phyloP scores from a whole-genome alignment of 2,888 invertebrate genomes.

The Lasius fuliginosus region DNA sequence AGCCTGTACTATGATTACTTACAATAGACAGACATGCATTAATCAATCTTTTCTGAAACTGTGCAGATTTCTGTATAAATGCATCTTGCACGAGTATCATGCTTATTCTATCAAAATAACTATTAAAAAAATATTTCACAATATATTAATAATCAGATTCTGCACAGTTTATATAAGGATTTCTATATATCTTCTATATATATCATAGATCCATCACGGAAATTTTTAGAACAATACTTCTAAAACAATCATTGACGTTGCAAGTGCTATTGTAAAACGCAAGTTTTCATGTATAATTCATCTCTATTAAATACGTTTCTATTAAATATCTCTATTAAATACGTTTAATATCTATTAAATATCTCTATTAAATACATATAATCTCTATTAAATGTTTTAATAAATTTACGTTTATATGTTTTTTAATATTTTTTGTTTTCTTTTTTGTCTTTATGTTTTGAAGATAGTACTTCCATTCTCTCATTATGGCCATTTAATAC shows the following conservation, averaged over 20 bases:
- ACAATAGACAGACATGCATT: conserved; percentile 25
- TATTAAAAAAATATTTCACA: not conserved
- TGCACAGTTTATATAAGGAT: conserved; percentile 1
- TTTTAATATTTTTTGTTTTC: not conserved
- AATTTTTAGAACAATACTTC: not conserved
- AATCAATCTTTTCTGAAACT: conserved; percentile 8
- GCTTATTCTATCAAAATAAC: conserved; percentile 20
- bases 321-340: too few relatives aligned
- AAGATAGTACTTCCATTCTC: not conserved
- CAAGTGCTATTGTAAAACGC: not conserved
- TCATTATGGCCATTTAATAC: not conserved
- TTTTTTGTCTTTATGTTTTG: not conserved
- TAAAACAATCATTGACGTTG: not conserved
- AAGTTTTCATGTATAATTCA: not conserved
- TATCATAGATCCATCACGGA: not conserved
- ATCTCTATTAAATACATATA: too few relatives aligned
- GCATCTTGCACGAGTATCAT: not conserved
- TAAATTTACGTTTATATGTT: not conserved
- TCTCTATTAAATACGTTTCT: not conserved
- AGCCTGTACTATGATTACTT: conserved; percentile 59
- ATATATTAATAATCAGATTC: conserved; percentile 14
- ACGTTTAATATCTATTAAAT: too few relatives aligned
- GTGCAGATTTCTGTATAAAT: not conserved
- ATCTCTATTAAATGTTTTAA: not conserved
- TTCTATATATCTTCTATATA: not conserved